Conservation (phyloP, 1,140 invertebrate species). For the Meloidogyne chitwoodi region DNA sequence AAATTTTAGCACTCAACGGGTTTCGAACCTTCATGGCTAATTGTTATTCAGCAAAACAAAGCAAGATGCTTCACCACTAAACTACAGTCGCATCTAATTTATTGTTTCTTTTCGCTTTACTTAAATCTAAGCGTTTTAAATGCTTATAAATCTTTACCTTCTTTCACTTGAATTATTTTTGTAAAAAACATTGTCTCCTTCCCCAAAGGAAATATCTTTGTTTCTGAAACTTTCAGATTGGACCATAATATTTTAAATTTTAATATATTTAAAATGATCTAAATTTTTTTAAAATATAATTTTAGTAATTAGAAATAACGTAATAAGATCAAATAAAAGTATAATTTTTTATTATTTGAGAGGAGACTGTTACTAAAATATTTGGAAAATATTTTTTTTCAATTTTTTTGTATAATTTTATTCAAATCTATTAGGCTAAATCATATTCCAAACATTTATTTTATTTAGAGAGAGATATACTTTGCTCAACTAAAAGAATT, state of each 20-base stretch:
- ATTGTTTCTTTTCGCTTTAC: too few species aligned
- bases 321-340: not conserved
- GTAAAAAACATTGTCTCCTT: not conserved
- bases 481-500: not conserved
- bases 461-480: not conserved
- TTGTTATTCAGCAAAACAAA: too few species aligned
- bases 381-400: not conserved
- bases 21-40: not conserved
- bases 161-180: not conserved
- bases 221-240: constrained; percentile 11
- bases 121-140: too few species aligned
- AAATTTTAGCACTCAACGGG: not conserved
- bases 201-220: not conserved
- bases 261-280: too few species aligned
- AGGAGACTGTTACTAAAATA: not conserved
- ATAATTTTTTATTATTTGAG: not conserved
- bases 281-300: not conserved
- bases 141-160: not conserved
- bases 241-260: constrained; percentile 13
- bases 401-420: not conserved
- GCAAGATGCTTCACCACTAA: too few species aligned
- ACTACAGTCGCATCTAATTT: too few species aligned
- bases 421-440: not conserved
- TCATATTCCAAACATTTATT: not conserved
- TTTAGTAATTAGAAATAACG: not conserved